Base-by-base conservation (phyloP, 2,113 vertebrate species). In the Pseudopipra pipra region DNA sequence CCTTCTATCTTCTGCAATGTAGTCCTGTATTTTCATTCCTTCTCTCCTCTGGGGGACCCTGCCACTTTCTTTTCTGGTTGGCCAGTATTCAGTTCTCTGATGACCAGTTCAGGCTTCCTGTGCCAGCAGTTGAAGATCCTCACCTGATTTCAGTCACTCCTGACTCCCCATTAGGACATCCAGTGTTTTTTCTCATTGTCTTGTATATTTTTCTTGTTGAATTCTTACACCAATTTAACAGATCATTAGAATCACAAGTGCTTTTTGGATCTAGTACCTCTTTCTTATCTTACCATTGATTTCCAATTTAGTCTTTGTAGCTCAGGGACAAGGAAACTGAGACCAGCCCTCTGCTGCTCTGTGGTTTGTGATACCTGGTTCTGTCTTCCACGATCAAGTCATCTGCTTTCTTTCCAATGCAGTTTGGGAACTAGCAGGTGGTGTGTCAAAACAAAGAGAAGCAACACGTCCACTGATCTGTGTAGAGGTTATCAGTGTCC, bases 391-490 rank as follows among this genome's bases (percentile, higher is more conserved):
- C 2, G 0, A 68, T 70, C 18, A 63, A 35, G 35, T 68, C 28
- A 49, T 31, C 37, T 76, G 19, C 44, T 56, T 85, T 46, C 37
- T 88, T 79, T 41, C 41, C 62, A 65, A 0, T 20, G 61, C 58
- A 41, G 0, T 76, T 70, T 18, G 30, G 58, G 49, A 83, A 5
- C 17, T 52, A 12, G 54, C 44, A 59, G 20, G 28, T 68, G 46
- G 25, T 43, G 27, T n/a, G n/a, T 63, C 19, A 75, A 47, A 87
- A 59, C 15, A 54, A 39, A 56, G 39, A 35, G 66, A 63, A 85
- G 22, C n/a, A 72, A 24, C 17, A 30, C 28, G 15, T 92, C 21
- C 33, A 6, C 7, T 2, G 1, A 21, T 2, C 1, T 71, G 0
- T 16, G 37, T 58, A 51, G 81, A 37, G 27, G 27, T 44, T 9